Evolutionary conservation across 2,888 invertebrate genomes (phyloP), one percentile per base, ranked within the genome.

Genomic region (Pseudolycoriella hygida): DNA sequence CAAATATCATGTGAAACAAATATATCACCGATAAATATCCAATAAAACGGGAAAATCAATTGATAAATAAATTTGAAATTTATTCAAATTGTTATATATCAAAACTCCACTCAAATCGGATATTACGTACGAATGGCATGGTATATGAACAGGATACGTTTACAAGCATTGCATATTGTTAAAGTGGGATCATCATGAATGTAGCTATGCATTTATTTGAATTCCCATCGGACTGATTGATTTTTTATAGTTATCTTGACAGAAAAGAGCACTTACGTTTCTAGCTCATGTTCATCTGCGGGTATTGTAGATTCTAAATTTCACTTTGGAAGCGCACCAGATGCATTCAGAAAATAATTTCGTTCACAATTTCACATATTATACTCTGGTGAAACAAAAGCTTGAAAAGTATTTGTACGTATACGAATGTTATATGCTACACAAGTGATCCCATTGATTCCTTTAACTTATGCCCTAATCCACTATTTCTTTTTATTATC

Each of bases 361-460:
- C 15, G 34, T 14, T 25, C 25, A 25, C 25, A 25, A 25, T 25
- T 25, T 25, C 25, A 25, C 25, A 25, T 25, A 25, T 25, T 8
- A n/a, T n/a, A n/a, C 8, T 4, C 12, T 34, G 12, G 34, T 34
- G 15, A 34, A 34, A 34, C 34, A 34, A 34, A 25, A 34, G 34
- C 34, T 34, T 14, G 6, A 4, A 34, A 34, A 34, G 34, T 34
- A 34, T 25, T 25, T 25, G 8, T 25, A 25, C 25, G 25, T 25
- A 25, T 25, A 8, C 25, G 25, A 25, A 8, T 25, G 25, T 25
- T 25, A 25, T 25, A 25, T 25, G 25, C 25, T 34, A 34, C 34
- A 34, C 34, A 34, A 34, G 34, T 34, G 34, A 34, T 34, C 34
- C 34, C 34, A 34, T 34, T 34, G 34, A 34, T 34, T 34, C 34